Percentiles rank a stretch among this genome's conserved stretches.
phyloP scores from a whole-genome alignment of 2,888 invertebrate genomes.

The Drosophila yooni region DNA sequence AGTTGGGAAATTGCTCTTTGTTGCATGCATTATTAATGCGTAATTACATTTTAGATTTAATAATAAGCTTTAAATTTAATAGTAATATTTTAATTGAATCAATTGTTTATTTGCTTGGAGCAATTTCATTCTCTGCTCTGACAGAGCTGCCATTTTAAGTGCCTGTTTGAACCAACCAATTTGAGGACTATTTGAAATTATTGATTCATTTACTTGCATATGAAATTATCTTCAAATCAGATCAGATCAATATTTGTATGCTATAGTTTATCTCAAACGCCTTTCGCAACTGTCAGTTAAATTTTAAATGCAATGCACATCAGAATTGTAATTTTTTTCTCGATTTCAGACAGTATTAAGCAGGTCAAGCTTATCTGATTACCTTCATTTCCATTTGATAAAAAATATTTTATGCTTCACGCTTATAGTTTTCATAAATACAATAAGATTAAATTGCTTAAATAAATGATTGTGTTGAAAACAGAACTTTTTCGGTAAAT shows the following conservation, averaged over 20 bases:
- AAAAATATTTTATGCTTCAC: background rate
- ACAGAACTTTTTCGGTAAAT: background rate
- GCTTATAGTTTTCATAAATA: background rate
- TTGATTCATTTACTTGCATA: background rate
- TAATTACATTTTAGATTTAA: slow-evolving; percentile 10
- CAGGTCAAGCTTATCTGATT: background rate
- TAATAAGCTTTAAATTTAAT: background rate
- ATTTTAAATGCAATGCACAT: background rate
- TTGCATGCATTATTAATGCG: background rate
- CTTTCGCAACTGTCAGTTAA: too few relatives aligned
- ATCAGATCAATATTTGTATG: background rate
- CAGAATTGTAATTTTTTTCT: background rate
- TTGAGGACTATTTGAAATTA: background rate
- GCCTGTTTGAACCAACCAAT: background rate
- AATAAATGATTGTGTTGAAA: background rate
- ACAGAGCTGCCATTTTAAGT: background rate
- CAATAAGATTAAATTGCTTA: background rate
- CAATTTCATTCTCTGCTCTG: background rate
- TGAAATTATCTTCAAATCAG: background rate
- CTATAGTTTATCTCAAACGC: background rate
- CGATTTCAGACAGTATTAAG: background rate
- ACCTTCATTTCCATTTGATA: background rate
- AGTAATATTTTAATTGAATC: background rate
- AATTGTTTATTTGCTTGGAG: background rate
- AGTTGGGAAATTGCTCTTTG: background rate